These are phyloP conservation scores for Zele albiditarsus DNA, from an alignment of 2,888 invertebrate genomes.

Conservation along the genomic window DNA sequence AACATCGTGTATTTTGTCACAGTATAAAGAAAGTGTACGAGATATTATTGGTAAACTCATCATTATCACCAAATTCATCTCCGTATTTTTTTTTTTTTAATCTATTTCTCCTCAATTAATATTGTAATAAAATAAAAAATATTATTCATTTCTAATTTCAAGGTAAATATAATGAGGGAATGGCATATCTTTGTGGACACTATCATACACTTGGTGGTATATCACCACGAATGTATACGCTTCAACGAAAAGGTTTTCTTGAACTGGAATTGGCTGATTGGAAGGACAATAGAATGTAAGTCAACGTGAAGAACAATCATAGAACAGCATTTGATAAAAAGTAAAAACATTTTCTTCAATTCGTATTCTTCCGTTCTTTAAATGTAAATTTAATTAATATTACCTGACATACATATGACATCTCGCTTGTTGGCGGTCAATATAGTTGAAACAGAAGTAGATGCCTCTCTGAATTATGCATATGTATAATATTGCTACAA, in stretches of 20 bases:
- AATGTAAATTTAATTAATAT: too few relatives aligned
- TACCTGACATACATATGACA: too few relatives aligned
- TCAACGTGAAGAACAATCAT: slow-evolving; percentile 4
- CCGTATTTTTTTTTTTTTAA: neutral
- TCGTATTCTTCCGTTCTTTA: too few relatives aligned
- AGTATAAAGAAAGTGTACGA: slow-evolving; percentile 74
- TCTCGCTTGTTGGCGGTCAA: neutral
- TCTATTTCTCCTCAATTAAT: too few relatives aligned
- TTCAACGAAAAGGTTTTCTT: slow-evolving; percentile 86
- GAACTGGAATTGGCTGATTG: slow-evolving; percentile 94
- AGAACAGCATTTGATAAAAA: too few relatives aligned
- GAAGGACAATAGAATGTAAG: slow-evolving; percentile 90
- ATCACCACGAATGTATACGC: slow-evolving; percentile 88
- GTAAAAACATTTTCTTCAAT: too few relatives aligned
- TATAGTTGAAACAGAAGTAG: slow-evolving; percentile 30
- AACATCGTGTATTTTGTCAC: slow-evolving; percentile 86
- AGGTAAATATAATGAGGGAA: slow-evolving; percentile 77
- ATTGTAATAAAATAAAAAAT: too few relatives aligned
- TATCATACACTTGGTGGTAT: slow-evolving; percentile 88
- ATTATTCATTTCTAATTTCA: neutral
- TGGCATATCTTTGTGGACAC: slow-evolving; percentile 92
- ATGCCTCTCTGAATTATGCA: slow-evolving; percentile 44
- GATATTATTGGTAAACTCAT: slow-evolving; percentile 66
- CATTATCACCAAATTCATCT: slow-evolving; percentile 3
- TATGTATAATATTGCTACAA: neutral